Evolutionary conservation across 2,797 vertebrate species (phyloP), one percentile per base, ranked within the genome.

Genomic region (Melanotaenia pygmaea): DNA sequence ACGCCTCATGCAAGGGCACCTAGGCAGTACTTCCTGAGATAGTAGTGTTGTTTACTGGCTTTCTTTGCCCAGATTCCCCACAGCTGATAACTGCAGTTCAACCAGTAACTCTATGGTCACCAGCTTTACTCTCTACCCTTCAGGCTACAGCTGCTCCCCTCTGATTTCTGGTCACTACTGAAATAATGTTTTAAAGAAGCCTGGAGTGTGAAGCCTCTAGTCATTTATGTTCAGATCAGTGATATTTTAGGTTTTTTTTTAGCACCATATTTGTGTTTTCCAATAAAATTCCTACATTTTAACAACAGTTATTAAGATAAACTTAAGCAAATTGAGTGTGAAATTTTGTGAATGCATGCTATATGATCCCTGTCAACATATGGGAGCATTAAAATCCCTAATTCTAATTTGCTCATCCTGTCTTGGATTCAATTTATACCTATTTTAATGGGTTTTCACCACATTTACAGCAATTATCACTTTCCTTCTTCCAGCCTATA

Each of bases 101-200:
- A 80, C 74, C 77, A 28, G 32, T 59, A 73, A 72, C 54, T 80
- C 85, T 82, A 62, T 24, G 59, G 77, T 84, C 83, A 82, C 76
- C 68, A 60, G 80, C 58, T 74, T 74, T 81, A 64, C 63, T 77
- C 65, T 64, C 47, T 18, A 13, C 20, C 79, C 81, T 72, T 62
- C 47, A 74, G 75, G 82, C 84, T 72, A 37, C 30, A 77, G 67
- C 70, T 20, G 30, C 18, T 50, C 60, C 53, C 54, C 47, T 50
- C 47, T 50, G 74, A 70, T 70, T 57, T 59, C 74, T 74, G 62
- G 64, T 40, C 47, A 26, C 30, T 53, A 62, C 62, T 67, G 59
- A 47, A 78, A 67, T 64, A 45, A 20, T 32, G 5, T 20, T 59
- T 59, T 50, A 14, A 54, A 43, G 59, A 71, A 54, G 71, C 68